Conservation (phyloP, 2,797 vertebrate genomes). For the Avahi laniger region DNA sequence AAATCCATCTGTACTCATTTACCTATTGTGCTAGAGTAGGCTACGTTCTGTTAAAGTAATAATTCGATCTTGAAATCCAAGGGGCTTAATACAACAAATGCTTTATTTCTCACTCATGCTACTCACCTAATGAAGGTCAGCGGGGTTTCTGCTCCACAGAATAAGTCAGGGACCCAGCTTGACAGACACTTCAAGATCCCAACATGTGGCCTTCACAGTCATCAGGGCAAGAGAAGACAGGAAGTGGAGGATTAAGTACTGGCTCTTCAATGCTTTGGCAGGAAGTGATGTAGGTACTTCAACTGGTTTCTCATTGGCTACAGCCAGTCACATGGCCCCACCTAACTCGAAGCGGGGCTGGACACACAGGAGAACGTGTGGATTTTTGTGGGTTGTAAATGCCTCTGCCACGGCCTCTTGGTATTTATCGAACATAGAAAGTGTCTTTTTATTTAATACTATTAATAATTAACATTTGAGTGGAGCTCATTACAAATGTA, state of each 20-base stretch:
- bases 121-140: background rate
- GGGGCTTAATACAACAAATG: background rate
- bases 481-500: background rate
- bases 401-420: background rate
- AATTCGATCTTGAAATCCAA: background rate
- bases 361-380: fast-evolving
- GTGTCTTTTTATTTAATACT: background rate
- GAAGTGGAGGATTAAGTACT: background rate
- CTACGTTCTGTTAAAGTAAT: background rate
- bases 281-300: background rate
- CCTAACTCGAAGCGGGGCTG: background rate
- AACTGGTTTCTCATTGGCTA: background rate
- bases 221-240: background rate
- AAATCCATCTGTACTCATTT: background rate
- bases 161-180: background rate
- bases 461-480: background rate
- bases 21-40: background rate
- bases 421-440: background rate
- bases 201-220: background rate
- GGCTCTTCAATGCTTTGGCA: background rate
- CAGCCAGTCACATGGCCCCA: background rate
- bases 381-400: background rate
- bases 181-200: background rate
- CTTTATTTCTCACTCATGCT: background rate
- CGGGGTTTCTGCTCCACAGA: background rate